phyloP scores from a whole-genome alignment of 2,113 vertebrate species.

The Xyrauchen texanus region DNA sequence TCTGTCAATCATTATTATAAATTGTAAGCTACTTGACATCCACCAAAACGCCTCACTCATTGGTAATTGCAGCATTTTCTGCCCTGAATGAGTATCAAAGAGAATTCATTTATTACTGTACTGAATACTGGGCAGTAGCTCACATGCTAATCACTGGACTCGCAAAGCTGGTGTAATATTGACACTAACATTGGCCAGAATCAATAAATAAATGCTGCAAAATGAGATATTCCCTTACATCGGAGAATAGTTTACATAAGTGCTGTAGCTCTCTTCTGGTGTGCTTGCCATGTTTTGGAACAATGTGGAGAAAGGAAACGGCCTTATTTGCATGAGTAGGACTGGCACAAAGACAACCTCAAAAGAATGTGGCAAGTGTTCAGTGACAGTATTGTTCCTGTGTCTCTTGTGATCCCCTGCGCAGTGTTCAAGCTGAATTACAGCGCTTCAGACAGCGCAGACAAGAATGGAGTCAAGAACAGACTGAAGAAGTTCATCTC shows the following conservation, averaged over 20 bases:
- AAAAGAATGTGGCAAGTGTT: conserved; percentile 29
- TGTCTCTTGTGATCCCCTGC: conserved; percentile 33
- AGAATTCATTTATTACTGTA: conserved; percentile 2
- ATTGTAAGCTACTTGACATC: conserved; percentile 15
- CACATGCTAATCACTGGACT: not conserved
- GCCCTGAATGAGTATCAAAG: conserved; percentile 18
- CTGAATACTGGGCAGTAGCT: conserved; percentile 17
- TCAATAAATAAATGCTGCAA: conserved; percentile 8
- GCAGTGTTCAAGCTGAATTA: conserved; percentile 86
- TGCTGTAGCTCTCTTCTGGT: not conserved
- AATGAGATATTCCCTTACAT: not conserved
- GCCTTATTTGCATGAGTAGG: conserved; percentile 36
- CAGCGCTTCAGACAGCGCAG: conserved; percentile 83
- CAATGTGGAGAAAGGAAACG: conserved; percentile 17
- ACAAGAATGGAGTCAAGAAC: conserved; percentile 85
- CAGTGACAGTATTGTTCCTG: conserved; percentile 35
- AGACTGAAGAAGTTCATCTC: conserved; percentile 90
- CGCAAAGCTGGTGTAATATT: conserved; percentile 1
- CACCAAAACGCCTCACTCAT: conserved; percentile 3
- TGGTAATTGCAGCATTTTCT: conserved; percentile 23
- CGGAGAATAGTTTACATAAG: conserved; percentile 22
- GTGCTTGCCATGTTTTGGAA: conserved; percentile 2
- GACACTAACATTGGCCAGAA: conserved; percentile 8
- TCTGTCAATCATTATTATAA: conserved; percentile 35
- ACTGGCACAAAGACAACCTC: conserved; percentile 14